These are phyloP conservation scores for Mustela lutreola DNA, from an alignment of 2,113 vertebrate species.

Conservation along the genomic window DNA sequence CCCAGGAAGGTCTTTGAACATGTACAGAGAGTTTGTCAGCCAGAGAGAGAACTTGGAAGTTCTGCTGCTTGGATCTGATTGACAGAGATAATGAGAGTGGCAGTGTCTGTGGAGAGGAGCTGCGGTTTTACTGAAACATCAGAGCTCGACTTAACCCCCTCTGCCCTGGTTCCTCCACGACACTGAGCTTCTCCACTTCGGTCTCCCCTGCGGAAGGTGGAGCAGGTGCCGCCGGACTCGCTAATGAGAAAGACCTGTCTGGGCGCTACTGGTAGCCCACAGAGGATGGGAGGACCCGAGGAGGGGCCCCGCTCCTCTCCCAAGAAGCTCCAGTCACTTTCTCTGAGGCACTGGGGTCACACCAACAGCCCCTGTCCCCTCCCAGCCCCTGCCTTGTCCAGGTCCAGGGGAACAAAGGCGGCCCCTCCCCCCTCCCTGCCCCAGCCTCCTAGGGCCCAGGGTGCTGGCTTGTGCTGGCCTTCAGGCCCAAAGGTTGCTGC, in stretches of 20 bases:
- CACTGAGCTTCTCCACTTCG: slow-evolving; percentile 68
- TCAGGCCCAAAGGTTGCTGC: neutral
- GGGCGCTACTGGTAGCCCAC: neutral
- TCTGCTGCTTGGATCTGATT: slow-evolving; percentile 84
- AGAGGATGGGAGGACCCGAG: neutral
- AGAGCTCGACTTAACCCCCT: slow-evolving; percentile 89
- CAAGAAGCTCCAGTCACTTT: neutral
- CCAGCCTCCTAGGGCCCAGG: neutral
- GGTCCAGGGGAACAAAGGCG: neutral
- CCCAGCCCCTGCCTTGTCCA: neutral
- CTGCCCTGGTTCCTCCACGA: slow-evolving; percentile 74
- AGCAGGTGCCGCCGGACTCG: neutral
- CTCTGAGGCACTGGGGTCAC: neutral
- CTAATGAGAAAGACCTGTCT: neutral
- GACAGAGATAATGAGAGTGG: slow-evolving; percentile 89
- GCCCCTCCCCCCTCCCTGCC: neutral
- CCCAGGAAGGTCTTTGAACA: slow-evolving; percentile 89
- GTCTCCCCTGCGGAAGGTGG: slow-evolving; percentile 21
- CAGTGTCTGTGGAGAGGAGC: slow-evolving; percentile 85
- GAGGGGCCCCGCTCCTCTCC: neutral
- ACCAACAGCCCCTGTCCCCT: neutral
- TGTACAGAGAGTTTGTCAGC: slow-evolving; percentile 88
- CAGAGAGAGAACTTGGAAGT: slow-evolving; percentile 87
- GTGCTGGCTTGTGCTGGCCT: neutral
- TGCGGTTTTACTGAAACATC: slow-evolving; percentile 82